phyloP scores from a whole-genome alignment of 2,113 vertebrate species.

The Leucosticte australis region DNA sequence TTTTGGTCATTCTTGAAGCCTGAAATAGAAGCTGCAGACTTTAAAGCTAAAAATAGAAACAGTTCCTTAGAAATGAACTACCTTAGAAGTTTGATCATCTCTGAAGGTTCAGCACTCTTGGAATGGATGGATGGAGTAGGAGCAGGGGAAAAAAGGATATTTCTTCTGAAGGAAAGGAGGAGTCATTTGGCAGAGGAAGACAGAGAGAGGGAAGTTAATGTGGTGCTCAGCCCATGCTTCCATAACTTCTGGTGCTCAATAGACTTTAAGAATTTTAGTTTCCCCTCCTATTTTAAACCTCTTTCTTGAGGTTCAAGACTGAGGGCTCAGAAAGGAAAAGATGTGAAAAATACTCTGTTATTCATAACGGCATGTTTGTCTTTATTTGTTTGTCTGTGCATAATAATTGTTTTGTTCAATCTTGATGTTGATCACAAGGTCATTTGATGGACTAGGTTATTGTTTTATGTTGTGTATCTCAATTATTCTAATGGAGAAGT shows the following conservation, averaged over 20 bases:
- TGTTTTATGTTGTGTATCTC: neutral
- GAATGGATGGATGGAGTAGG: neutral
- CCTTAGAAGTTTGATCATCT: neutral
- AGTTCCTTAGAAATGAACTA: neutral
- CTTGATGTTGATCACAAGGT: neutral
- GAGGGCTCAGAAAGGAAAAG: neutral
- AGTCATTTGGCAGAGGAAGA: neutral
- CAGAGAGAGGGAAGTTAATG: neutral
- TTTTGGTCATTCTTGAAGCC: neutral
- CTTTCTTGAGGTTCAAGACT: neutral
- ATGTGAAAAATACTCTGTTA: neutral
- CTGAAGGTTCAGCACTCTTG: neutral
- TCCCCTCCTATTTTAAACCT: neutral
- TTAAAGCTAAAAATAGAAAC: neutral
- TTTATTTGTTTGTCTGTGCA: neutral
- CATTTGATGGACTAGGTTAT: neutral
- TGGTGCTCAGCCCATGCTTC: neutral
- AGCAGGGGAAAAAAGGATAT: neutral
- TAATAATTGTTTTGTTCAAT: neutral
- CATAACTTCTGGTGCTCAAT: neutral
- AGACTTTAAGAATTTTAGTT: neutral
- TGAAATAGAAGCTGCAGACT: neutral
- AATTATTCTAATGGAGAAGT: neutral
- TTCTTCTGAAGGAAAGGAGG: neutral
- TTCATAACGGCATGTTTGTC: neutral